A percentile compares a stretch with the other conserved stretches of the same genome.
phyloP scores from a whole-genome alignment of 2,888 invertebrate species.

The Apodemia hepburni region DNA sequence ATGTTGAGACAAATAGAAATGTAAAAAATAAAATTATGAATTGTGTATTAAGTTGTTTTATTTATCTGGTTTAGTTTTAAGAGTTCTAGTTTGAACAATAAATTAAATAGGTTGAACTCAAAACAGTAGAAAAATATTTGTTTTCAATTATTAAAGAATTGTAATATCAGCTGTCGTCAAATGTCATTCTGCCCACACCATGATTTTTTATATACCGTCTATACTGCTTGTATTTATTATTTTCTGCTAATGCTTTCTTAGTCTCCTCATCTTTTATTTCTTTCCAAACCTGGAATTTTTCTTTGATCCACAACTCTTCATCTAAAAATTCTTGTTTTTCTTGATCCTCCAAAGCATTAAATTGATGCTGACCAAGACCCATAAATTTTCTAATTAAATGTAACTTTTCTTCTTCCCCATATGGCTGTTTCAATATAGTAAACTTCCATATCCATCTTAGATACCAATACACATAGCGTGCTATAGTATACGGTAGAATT shows the following conservation, averaged over 20 bases:
- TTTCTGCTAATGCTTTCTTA: slow-evolving; percentile 92
- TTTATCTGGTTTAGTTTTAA: slow-evolving; percentile 26
- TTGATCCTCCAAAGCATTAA: slow-evolving; percentile 86
- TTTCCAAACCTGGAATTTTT: slow-evolving; percentile 90
- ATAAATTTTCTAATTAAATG: slow-evolving; percentile 91
- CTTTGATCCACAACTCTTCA: slow-evolving; percentile 90
- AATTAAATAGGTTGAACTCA: background rate
- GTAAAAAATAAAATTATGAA: slow-evolving; percentile 66
- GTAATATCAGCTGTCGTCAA: slow-evolving; percentile 85
- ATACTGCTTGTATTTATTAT: slow-evolving; percentile 92
- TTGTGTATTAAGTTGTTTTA: slow-evolving; percentile 68
- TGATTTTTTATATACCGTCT: slow-evolving; percentile 94
- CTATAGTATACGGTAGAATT: slow-evolving; percentile 88
- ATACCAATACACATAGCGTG: slow-evolving; percentile 87
- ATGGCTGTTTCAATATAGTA: slow-evolving; percentile 86
- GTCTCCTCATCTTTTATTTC: slow-evolving; percentile 90
- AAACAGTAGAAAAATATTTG: slow-evolving; percentile 19
- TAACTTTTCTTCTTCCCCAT: slow-evolving; percentile 90
- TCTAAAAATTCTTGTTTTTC: slow-evolving; percentile 87
- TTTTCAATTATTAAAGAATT: slow-evolving; percentile 25
- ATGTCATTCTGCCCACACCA: slow-evolving; percentile 94
- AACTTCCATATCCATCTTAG: slow-evolving; percentile 91
- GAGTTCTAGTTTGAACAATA: slow-evolving; percentile 1
- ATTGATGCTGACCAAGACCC: slow-evolving; percentile 86
- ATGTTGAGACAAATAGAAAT: slow-evolving; percentile 66